A percentile compares a stretch with the other conserved stretches of the same genome.
Evolutionary conservation across 1,140 invertebrate species (phyloP).

Genomic region (Hyposmocoma kahamanoa): DNA sequence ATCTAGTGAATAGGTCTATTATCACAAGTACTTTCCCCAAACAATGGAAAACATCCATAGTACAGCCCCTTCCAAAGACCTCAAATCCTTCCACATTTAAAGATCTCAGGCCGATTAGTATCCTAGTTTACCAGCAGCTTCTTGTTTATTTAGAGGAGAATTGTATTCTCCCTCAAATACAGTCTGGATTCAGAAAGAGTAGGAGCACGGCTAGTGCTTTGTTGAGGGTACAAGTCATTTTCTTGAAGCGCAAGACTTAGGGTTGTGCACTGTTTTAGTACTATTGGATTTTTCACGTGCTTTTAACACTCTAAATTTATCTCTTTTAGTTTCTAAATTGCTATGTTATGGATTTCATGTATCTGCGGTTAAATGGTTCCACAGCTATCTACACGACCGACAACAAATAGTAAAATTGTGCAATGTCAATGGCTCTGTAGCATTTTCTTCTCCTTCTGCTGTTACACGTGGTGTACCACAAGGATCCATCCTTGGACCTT

Average conservation of each 20-base stretch:
- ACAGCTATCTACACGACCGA: not conserved
- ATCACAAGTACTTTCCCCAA: conserved; percentile 1
- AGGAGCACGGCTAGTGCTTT: no score
- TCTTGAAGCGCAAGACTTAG: not conserved
- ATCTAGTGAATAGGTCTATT: not conserved
- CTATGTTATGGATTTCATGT: not conserved
- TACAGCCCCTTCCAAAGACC: not conserved
- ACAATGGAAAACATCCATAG: not conserved
- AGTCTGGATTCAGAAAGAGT: conserved; percentile 1
- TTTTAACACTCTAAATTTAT: not conserved
- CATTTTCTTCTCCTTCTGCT: not conserved
- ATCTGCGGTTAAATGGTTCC: not conserved
- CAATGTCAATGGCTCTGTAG: not conserved
- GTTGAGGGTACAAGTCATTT: no score
- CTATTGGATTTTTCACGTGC: not conserved
- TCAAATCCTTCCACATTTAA: not conserved
- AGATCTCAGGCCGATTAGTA: not conserved
- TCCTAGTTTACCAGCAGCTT: not conserved
- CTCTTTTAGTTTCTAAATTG: not conserved
- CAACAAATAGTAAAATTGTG: not conserved
- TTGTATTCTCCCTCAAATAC: not conserved
- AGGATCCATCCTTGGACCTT: no score
- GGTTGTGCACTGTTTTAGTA: not conserved
- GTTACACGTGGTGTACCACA: not conserved
- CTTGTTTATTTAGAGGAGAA: not conserved